phyloP scores from a whole-genome alignment of 1,140 invertebrate species.

The Diorhabda sublineata region DNA sequence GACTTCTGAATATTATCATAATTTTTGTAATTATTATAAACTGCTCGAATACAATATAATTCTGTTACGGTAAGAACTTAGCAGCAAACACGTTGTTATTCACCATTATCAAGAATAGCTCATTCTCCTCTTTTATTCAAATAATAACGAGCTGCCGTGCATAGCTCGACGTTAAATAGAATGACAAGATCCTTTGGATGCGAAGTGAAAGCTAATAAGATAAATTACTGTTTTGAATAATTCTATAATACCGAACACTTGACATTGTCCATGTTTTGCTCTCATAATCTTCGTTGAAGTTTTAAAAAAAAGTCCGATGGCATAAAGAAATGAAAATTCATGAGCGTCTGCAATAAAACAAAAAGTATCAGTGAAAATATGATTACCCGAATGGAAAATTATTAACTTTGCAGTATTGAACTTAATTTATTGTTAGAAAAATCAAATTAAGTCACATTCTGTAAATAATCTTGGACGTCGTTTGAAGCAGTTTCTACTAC shows the following conservation, averaged over 20 bases:
- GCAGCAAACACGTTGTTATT: background rate
- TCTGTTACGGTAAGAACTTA: no score
- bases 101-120: background rate
- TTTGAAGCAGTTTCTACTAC: no score
- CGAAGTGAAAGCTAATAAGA: conserved; percentile 32
- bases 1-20: no score
- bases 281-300: conserved; percentile 13
- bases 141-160: background rate
- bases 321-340: background rate
- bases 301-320: conserved; percentile 24
- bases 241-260: conserved; percentile 30
- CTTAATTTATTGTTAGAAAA: no score
- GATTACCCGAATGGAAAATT: no score
- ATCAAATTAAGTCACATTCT: no score
- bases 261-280: conserved; percentile 25
- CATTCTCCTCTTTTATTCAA: background rate
- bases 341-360: background rate
- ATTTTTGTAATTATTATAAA: no score
- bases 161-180: conserved; percentile 10
- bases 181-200: conserved; percentile 19
- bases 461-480: no score
- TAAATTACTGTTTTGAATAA: conserved; percentile 28
- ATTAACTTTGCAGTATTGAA: no score
- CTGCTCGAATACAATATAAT: no score
- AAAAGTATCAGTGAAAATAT: no score